Evolutionary conservation across 2,888 invertebrate species (phyloP).

Genomic region (Dicranocentrus wangi): DNA sequence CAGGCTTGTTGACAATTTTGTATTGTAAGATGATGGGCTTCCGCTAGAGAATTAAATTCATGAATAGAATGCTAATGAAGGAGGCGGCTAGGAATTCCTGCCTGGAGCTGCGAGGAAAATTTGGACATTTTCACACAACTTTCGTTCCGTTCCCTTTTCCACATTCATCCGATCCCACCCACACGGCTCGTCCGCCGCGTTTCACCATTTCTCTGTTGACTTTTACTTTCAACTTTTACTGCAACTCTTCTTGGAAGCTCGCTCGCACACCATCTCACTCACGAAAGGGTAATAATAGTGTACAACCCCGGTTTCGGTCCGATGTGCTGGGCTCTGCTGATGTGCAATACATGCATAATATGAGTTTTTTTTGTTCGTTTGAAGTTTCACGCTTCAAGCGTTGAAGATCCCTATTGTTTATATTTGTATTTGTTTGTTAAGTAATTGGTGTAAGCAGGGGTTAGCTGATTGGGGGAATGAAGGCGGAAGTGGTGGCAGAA

Average conservation of each 20-base stretch:
- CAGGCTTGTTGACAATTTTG: slow-evolving; percentile 26
- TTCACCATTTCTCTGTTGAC: slow-evolving; percentile 4
- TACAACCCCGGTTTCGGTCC: too few relatives aligned
- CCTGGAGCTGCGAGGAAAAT: slow-evolving; percentile 43
- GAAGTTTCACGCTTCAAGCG: slow-evolving; percentile 25
- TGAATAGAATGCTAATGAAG: slow-evolving; percentile 68
- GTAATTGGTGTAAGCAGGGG: too few relatives aligned
- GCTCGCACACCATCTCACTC: too few relatives aligned
- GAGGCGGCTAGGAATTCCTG: slow-evolving; percentile 21
- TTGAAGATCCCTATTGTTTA: too few relatives aligned
- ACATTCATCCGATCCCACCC: neutral
- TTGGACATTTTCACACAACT: slow-evolving; percentile 57
- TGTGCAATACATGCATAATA: neutral
- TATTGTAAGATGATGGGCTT: slow-evolving; percentile 41
- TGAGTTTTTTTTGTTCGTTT: slow-evolving; percentile 27
- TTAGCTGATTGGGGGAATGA: too few relatives aligned
- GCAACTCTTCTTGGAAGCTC: too few relatives aligned
- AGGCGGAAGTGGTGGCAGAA: too few relatives aligned
- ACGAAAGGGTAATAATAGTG: slow-evolving; percentile 1
- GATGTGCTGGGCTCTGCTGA: too few relatives aligned
- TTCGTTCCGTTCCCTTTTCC: slow-evolving; percentile 32
- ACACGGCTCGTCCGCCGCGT: neutral
- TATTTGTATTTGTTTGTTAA: too few relatives aligned
- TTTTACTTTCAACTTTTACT: slow-evolving; percentile 2
- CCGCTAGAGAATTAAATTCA: slow-evolving; percentile 65